Evolutionary conservation across 2,113 vertebrate species (phyloP), one percentile per base, ranked within the genome.

Genomic region (Odocoileus hemionus): DNA sequence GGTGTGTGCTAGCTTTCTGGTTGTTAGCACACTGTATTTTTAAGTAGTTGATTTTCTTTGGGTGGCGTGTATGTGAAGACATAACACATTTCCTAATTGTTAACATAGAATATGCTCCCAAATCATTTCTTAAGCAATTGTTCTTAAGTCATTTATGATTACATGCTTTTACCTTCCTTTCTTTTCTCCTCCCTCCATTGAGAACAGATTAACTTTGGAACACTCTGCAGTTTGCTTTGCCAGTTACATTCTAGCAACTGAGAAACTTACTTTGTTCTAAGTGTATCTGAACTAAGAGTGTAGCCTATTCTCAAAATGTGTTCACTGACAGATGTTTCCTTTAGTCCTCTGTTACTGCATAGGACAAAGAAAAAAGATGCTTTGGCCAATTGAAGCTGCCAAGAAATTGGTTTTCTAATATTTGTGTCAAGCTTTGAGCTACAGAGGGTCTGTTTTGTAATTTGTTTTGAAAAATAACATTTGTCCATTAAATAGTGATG

Each of bases 141-240:
- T 98, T 96, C 45, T 98, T 92, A 78, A 91, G 78, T 94, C 50
- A 79, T 64, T 52, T 74, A 6, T 91, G 57, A 87, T 95, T 98
- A 50, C 91, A 36, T 52, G 52, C 84, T 17, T 78, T 97, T 82
- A 93, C 54, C 50, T 30, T 86, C 50, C 80, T 78, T 89, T 80
- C 8, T 93, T 45, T 79, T 84, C 95, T 28, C 26, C 80, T 58
- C 25, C 11, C 3, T 94, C 90, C 92, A 76, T 21, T 85, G 91
- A 96, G 96, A 97, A 94, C 52, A 33, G 84, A 98, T 88, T 67
- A 80, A 94, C 87, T 97, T 89, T 98, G 89, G 58, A 94, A 1
- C 1, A 78, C 45, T 28, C 25, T 23, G 50, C 85, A 92, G 5
- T 55, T 97, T 91, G 57, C 84, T 94, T 60, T 92, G 11, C 45